Conservation (phyloP, 2,888 invertebrate genomes). For the Drosophila sordidula region DNA sequence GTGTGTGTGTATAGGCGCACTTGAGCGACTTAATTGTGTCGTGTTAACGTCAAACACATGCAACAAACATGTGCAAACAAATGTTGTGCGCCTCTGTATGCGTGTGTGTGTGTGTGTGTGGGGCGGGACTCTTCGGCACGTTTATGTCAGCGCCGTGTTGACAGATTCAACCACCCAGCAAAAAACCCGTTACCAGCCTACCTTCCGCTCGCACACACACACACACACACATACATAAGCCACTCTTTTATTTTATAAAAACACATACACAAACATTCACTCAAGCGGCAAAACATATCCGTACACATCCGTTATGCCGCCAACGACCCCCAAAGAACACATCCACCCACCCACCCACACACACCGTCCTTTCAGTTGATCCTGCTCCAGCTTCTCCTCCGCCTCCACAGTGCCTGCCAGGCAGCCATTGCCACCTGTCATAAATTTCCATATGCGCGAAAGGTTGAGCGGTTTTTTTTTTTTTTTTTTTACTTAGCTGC, state of each 20-base stretch:
- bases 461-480: constrained; percentile 50
- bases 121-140: constrained; percentile 46
- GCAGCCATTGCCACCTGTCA: constrained; percentile 75
- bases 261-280: constrained; percentile 69
- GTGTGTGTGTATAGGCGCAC: constrained; percentile 62
- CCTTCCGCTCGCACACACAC: constrained; percentile 28
- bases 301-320: constrained; percentile 71
- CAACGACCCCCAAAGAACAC: constrained; percentile 50
- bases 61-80: constrained; percentile 79
- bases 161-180: constrained; percentile 77
- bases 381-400: background rate
- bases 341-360: constrained; percentile 2
- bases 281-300: constrained; percentile 81
- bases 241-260: constrained; percentile 77
- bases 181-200: constrained; percentile 61
- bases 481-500: constrained; percentile 28
- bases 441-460: constrained; percentile 74
- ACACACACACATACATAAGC: constrained; percentile 32
- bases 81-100: constrained; percentile 44
- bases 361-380: constrained; percentile 20
- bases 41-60: constrained; percentile 81
- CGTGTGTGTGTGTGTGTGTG: constrained; percentile 14
- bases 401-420: constrained; percentile 16
- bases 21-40: constrained; percentile 81
- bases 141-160: constrained; percentile 69